phyloP scores from a whole-genome alignment of 2,797 vertebrate species.

The Schizopygopsis malacanthus region DNA sequence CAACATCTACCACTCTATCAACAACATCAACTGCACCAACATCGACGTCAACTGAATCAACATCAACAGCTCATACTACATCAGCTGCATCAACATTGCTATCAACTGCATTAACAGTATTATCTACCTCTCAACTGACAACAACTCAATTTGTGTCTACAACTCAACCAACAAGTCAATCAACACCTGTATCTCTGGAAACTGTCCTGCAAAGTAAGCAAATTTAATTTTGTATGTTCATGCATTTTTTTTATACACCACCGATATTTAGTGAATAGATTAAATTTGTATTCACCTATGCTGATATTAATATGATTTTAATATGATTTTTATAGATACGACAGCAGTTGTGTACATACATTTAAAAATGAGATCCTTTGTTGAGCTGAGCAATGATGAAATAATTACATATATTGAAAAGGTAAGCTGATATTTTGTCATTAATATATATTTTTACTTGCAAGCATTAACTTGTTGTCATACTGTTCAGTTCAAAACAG shows the following conservation, averaged over 20 bases:
- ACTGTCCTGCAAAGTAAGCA: background rate
- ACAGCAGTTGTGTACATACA: constrained; percentile 18
- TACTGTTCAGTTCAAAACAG: too few relatives aligned
- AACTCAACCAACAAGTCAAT: background rate
- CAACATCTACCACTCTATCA: background rate
- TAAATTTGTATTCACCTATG: background rate
- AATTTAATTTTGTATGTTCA: background rate
- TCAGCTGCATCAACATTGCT: background rate
- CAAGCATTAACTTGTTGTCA: too few relatives aligned
- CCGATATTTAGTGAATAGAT: background rate
- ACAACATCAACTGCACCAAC: background rate
- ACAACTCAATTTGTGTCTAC: background rate
- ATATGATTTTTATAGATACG: constrained; percentile 15
- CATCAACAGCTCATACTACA: constrained; percentile 11
- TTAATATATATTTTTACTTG: background rate
- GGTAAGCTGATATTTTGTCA: constrained; percentile 22
- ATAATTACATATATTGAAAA: constrained; percentile 28
- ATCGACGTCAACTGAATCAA: background rate
- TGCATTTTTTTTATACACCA: background rate
- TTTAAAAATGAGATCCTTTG: constrained; percentile 31
- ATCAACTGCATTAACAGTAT: background rate
- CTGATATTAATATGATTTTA: background rate
- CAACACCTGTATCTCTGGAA: background rate
- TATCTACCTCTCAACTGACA: background rate
- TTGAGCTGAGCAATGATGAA: constrained; percentile 23